Evolutionary conservation across 2,113 vertebrate species (phyloP), one percentile per base, ranked within the genome.

Genomic region (Jaculus jaculus): DNA sequence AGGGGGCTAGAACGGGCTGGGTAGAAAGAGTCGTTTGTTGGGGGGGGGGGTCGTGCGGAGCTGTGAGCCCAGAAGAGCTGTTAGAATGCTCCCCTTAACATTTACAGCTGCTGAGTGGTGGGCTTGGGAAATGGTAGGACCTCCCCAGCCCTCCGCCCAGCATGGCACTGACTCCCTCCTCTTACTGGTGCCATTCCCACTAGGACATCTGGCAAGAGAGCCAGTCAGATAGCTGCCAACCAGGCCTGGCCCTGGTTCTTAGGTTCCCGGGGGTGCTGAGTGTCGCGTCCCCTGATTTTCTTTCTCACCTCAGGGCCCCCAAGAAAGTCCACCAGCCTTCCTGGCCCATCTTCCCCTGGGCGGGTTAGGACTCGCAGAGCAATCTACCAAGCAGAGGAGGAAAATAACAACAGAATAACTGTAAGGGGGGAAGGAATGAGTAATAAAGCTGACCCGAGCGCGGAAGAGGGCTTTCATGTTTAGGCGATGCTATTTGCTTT

Each of bases 331-430:
- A 87, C 87, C 69, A 74, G 73, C 73, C 78, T 90, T 91, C 82
- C 74, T 30, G 65, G 90, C 92, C 92, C 63, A 32, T 93, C 90
- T 73, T 94, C 94, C 94, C 84, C 93, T 65, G 66, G 94, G 91
- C 96, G 60, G 85, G 96, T 91, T 94, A 75, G 92, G 68, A 94
- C 97, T 92, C 47, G 95, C 37, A 94, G 81, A 84, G 69, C 71
- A 17, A 86, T 58, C 1, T 87, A 83, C 69, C 9, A 95, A 96
- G 97, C 93, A 95, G 95, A 91, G 95, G 93, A 94, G 95, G 94
- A 95, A 97, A 97, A 94, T 94, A 93, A 96, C 87, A 95, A 94
- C 91, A 95, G 97, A 83, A 54, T 98, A 96, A 97, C 94, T 97
- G 97, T 85, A 96, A 93, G 90, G 92, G 69, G 84, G 86, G 97